A percentile compares a stretch with the other conserved stretches of the same genome.
Conservation (phyloP, 2,888 invertebrate genomes). For the Portevinia maculata region DNA sequence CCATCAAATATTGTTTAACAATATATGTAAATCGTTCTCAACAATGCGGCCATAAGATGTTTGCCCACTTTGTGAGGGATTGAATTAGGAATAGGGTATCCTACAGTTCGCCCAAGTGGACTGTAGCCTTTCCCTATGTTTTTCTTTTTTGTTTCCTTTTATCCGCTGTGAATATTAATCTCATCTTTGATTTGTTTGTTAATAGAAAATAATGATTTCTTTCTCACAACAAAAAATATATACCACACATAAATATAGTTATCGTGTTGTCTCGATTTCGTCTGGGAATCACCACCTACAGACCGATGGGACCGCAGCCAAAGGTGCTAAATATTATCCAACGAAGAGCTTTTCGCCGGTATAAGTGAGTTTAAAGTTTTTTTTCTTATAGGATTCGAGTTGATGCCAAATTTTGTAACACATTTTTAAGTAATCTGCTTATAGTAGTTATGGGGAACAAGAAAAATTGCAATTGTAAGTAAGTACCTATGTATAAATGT, state of each 20-base stretch:
- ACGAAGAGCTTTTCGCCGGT: too few species aligned
- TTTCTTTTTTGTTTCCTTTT: not conserved
- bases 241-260: constrained; percentile 28
- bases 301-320: not conserved
- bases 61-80: too few species aligned
- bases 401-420: constrained; percentile 38
- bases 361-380: not conserved
- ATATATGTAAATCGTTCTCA: too few species aligned
- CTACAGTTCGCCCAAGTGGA: too few species aligned
- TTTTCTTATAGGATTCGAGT: constrained; percentile 26
- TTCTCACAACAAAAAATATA: constrained; percentile 5
- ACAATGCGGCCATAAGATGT: too few species aligned
- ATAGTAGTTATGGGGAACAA: constrained; percentile 13
- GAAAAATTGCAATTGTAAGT: constrained; percentile 10
- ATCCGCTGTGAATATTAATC: constrained; percentile 18
- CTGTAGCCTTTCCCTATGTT: too few species aligned
- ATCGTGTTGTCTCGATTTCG: constrained; percentile 27
- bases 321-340: not conserved
- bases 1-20: too few species aligned
- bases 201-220: constrained; percentile 61
- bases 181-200: constrained; percentile 61
- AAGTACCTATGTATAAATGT: not conserved
- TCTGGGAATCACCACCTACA: constrained; percentile 14
- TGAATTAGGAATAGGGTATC: too few species aligned
- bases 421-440: constrained; percentile 22